Evolutionary conservation across 2,888 invertebrate species (phyloP), one percentile per base, ranked within the genome.

Genomic region (Drosophila kanekoi): DNA sequence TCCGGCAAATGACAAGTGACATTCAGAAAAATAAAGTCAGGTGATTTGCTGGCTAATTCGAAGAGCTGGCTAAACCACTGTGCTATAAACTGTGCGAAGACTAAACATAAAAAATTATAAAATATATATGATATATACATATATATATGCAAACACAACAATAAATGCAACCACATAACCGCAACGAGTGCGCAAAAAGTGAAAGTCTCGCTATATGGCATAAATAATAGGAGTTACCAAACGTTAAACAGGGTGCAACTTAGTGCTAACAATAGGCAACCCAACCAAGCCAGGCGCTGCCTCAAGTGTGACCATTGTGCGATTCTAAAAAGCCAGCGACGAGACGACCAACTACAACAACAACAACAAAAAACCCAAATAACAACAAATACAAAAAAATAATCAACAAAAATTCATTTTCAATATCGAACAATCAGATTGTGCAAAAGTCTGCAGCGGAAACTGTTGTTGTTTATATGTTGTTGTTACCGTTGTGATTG

Each of bases 221-320:
- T 41, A 66, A 62, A 47, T 67, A 72, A 56, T 38, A 62, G 43
- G 28, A 65, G 64, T 76, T 78, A 78, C 64, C 69, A 73, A 76
- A 74, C 69, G 59, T 57, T 73, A 76, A 76, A 76, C 77, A 57
- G 72, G 72, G 41, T 77, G 72, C 77, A 76, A 73, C 77, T 56
- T 76, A 58, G 41, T 33, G 60, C 52, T 43, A 53, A 63, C 67
- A 75, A 75, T 49, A 67, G 66, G 4, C 47, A 11, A 49, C 20
- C 76, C 76, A 66, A 77, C 66, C 70, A 82, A 85, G 69, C 63
- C 75, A 23, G 23, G 23, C 23, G 23, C 28, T 28, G 28, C 35
- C 49, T 48, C 57, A 49, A 71, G 78, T 80, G 81, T 80, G 86
- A 61, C 66, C 89, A 87, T 85, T 85, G 85, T 85, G 85, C 67